Percentiles rank a stretch among this genome's conserved stretches.
Evolutionary conservation across 1,140 invertebrate species (phyloP).

Genomic region (Alviniconcha marisindica): DNA sequence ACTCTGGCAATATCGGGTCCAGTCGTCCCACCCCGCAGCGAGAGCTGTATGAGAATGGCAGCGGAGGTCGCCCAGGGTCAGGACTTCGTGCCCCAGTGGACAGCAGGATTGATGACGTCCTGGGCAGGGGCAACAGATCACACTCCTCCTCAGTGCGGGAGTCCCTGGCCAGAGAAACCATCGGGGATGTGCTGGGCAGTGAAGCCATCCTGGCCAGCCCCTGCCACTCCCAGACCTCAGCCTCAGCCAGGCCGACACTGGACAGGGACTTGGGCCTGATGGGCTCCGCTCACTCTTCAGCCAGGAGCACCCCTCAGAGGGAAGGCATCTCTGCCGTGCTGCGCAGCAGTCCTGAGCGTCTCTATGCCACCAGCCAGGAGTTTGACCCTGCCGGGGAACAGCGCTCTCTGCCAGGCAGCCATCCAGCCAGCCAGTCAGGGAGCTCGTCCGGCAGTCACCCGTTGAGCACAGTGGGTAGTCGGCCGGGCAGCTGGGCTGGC

Average conservation of each 20-base stretch:
- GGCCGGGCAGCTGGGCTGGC: slow-evolving; percentile 15
- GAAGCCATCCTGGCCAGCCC: slow-evolving; percentile 29
- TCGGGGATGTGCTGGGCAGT: slow-evolving; percentile 49
- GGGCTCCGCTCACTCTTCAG: slow-evolving; percentile 39
- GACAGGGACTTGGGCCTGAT: slow-evolving; percentile 33
- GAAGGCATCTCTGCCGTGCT: slow-evolving; percentile 45
- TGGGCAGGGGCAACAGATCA: neutral
- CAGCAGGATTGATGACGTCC: slow-evolving; percentile 16
- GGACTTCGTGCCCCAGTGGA: slow-evolving; percentile 5
- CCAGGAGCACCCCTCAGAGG: slow-evolving; percentile 49
- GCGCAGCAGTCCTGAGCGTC: slow-evolving; percentile 53
- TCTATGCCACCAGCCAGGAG: slow-evolving; percentile 50
- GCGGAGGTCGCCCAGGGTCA: slow-evolving; percentile 27
- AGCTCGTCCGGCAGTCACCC: slow-evolving; percentile 40
- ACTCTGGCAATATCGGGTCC: slow-evolving; percentile 42
- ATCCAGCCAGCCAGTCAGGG: slow-evolving; percentile 34
- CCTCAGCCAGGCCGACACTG: slow-evolving; percentile 41
- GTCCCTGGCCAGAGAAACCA: slow-evolving; percentile 13
- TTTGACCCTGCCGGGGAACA: neutral
- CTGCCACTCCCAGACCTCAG: slow-evolving; percentile 43
- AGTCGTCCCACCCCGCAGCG: slow-evolving; percentile 47
- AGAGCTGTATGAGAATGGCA: neutral
- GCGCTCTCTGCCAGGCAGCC: slow-evolving; percentile 30
- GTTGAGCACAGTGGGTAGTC: slow-evolving; percentile 35
- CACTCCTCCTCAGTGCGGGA: slow-evolving; percentile 7